phyloP scores from a whole-genome alignment of 2,797 vertebrate genomes.

The Cirrhinus mrigala region DNA sequence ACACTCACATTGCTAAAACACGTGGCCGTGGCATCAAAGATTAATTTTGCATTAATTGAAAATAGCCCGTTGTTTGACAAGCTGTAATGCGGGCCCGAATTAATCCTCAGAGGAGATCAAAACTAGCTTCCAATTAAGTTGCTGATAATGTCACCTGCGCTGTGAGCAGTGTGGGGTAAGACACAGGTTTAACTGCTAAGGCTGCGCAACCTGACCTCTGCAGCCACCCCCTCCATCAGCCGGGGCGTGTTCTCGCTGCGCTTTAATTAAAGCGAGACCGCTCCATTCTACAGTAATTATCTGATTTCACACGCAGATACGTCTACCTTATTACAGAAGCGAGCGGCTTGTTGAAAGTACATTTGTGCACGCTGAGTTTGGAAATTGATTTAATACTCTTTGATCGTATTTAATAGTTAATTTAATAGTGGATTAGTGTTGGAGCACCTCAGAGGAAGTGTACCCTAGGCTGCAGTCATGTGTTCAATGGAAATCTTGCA shows the following conservation, averaged over 20 bases:
- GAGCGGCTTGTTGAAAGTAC: constrained; percentile 35
- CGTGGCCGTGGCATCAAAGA: constrained; percentile 40
- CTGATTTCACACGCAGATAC: constrained; percentile 70
- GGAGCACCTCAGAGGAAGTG: constrained; percentile 19
- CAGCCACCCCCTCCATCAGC: constrained; percentile 61
- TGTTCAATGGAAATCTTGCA: background rate
- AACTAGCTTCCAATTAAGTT: constrained; percentile 74
- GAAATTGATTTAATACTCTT: constrained; percentile 40
- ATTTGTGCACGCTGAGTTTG: constrained; percentile 30
- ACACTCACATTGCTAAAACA: constrained; percentile 30
- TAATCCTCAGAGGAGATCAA: constrained; percentile 74
- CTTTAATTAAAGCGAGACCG: constrained; percentile 68
- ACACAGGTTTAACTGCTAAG: constrained; percentile 62
- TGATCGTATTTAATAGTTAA: constrained; percentile 44
- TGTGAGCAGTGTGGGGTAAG: constrained; percentile 44
- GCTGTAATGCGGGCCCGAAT: constrained; percentile 72
- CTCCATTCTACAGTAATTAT: constrained; percentile 64
- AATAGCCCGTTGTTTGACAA: constrained; percentile 76
- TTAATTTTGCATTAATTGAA: constrained; percentile 68
- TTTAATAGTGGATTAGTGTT: constrained; percentile 40
- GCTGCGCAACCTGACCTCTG: constrained; percentile 69
- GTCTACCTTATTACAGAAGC: constrained; percentile 41
- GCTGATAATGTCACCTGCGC: constrained; percentile 74
- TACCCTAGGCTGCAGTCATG: background rate
- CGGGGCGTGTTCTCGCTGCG: constrained; percentile 64